Evolutionary conservation across 2,113 vertebrate species (phyloP), one percentile per base, ranked within the genome.

Genomic region (Gambusia holbrooki): DNA sequence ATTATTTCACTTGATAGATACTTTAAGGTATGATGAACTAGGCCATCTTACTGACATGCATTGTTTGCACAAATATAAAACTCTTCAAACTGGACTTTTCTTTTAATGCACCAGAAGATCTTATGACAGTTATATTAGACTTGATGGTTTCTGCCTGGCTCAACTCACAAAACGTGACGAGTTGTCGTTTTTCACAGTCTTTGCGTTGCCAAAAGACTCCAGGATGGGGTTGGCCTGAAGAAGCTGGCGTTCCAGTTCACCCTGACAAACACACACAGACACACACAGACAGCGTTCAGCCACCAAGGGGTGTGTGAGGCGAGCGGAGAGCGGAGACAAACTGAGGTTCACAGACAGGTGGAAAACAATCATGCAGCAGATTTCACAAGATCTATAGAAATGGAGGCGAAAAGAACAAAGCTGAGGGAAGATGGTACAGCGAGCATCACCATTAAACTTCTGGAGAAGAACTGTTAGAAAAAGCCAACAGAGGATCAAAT

Each of bases 151-250:
- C 32, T 2, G 30, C 54, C 70, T 7, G 66, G 66, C n/a, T 51
- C 8, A 37, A 98, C 98, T 97, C 95, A 99, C 98, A 84, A 99
- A 99, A 85, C 97, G 96, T 72, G 98, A 99, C 1, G 98, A 99
- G 92, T 99, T 99, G 93, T 99, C 98, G 13, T 99, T 99, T 91
- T 99, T 99, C 93, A 99, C 98, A 1, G 98, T 99, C 94, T 99
- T 99, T 9, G 97, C 98, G 4, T 99, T 99, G 74, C 98, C 98
- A 12, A 99, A 99, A 15, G 98, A 97, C 82, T 99, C 98, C 74
- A 99, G 94, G 80, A 99, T 99, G 84, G 98, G 98, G 89, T 99
- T 99, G 29, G 97, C 97, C 93, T 99, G 98, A 70, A 99, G 95
- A 80, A 99, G 97, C 86, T 99, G 97, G 32, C 97, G 95, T 76